A percentile compares a stretch with the other conserved stretches of the same genome.
These are phyloP conservation scores for Platysteira castanea DNA, from an alignment of 2,113 vertebrate species.

Conservation along the genomic window DNA sequence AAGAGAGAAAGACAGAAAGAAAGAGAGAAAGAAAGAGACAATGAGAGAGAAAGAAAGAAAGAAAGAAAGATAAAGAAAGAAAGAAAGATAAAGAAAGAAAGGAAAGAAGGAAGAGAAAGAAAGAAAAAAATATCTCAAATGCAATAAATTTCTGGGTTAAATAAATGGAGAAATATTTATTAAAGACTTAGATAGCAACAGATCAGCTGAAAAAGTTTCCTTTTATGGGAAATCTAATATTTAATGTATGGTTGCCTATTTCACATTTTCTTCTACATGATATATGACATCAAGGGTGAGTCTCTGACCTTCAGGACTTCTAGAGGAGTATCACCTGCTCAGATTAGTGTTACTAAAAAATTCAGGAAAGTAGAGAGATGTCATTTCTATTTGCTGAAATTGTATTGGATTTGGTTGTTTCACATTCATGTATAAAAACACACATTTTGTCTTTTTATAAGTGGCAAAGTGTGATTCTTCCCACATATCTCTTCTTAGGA, in stretches of 20 bases:
- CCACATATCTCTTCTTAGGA: neutral
- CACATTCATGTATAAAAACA: neutral
- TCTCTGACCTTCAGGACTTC: neutral
- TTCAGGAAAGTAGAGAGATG: neutral
- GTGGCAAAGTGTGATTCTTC: neutral
- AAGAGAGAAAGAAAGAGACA: neutral
- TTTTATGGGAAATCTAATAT: neutral
- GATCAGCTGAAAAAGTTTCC: neutral
- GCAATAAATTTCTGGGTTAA: neutral
- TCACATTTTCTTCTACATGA: neutral
- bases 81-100: too few relatives aligned
- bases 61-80: too few relatives aligned
- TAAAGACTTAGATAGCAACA: neutral
- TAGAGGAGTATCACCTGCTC: neutral
- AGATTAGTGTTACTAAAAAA: neutral
- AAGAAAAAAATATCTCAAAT: neutral
- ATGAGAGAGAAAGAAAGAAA: accelerated
- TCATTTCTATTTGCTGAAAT: neutral
- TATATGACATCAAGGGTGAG: neutral
- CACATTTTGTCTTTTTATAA: neutral
- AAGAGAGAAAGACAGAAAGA: accelerated
- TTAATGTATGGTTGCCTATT: neutral
- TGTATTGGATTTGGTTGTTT: neutral
- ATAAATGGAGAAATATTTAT: neutral
- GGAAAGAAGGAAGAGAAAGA: too few relatives aligned